These are phyloP conservation scores for Drosophila subquinaria DNA, from an alignment of 2,888 invertebrate species.

Conservation along the genomic window DNA sequence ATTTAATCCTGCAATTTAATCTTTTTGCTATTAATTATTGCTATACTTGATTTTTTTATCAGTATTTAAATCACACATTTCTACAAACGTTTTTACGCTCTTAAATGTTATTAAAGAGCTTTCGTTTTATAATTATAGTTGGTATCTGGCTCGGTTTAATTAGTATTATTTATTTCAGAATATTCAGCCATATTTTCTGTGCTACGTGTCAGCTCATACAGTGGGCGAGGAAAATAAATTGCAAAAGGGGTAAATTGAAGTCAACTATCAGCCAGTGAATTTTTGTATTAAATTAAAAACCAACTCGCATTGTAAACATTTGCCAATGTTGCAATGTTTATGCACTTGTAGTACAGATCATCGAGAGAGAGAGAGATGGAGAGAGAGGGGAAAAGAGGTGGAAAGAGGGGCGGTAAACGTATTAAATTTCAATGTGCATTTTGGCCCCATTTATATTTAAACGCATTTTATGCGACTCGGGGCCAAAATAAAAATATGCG, in stretches of 20 bases:
- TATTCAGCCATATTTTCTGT: background rate
- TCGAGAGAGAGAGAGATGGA: background rate
- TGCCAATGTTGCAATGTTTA: constrained; percentile 16
- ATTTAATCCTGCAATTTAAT: background rate
- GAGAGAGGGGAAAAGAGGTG: background rate
- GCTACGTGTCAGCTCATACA: background rate
- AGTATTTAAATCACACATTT: background rate
- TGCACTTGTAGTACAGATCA: constrained; percentile 1
- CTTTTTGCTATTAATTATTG: too few relatives aligned
- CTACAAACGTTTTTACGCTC: background rate
- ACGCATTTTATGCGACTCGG: constrained; percentile 41
- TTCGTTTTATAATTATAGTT: background rate
- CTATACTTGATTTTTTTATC: background rate
- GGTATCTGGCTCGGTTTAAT: constrained; percentile 5
- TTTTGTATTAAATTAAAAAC: constrained; percentile 61
- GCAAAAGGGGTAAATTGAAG: background rate
- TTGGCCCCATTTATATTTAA: constrained; percentile 55
- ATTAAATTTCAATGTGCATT: constrained; percentile 58
- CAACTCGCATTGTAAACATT: constrained; percentile 40
- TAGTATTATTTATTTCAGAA: constrained; percentile 7
- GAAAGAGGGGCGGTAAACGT: constrained; percentile 22
- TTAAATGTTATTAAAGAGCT: background rate
- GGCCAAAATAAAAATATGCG: constrained; percentile 65
- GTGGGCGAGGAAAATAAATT: background rate
- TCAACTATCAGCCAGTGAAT: constrained; percentile 23